Evolutionary conservation across 2,113 vertebrate species (phyloP), one percentile per base, ranked within the genome.

Genomic region (Cynocephalus volans): DNA sequence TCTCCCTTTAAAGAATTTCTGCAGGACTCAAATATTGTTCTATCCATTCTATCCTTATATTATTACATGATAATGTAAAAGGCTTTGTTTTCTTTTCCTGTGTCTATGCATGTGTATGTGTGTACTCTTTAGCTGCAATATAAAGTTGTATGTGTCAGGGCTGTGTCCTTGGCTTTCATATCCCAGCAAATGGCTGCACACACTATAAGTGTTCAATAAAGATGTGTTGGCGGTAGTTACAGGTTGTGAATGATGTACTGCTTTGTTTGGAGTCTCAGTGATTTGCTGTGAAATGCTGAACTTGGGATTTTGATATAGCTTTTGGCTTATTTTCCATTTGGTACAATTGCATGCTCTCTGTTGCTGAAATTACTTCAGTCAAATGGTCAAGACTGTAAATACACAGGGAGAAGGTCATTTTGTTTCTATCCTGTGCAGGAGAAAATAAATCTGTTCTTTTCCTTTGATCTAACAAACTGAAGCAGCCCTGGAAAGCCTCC

Each of bases 301-400:
- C 58, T 95, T 41, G 23, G 62, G 50, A 52, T 67, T 93, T 94
- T 36, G 36, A 50, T 84, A 97, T 65, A 4, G 31, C 28, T 93
- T 98, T 96, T 97, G 89, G 36, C 41, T 97, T 94, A 10, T 83
- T 96, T 96, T 96, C 87, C 1, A 6, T 93, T 95, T 81, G 81
- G 21, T 48, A 93, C 28, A 92, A 26, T 81, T 88, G 91, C 52
- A 79, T 92, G 33, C 8, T 58, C 72, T 93, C 52, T 97, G 58
- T 94, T 95, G 85, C 56, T 97, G 85, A 88, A 98, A 97, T 98
- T 92, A 76, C 81, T 93, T 92, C 75, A 52, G 95, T 93, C 84
- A 95, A 98, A 95, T 58, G 87, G 83, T 75, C 69, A 95, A 31
- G 26, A 88, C 64, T 91, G 56, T 95, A 94, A 97, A 85, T 62